Percentiles rank a stretch among this genome's conserved stretches.
Evolutionary conservation across 92 coral and sea anemone species (phyloP).

Genomic region (Blastomussa wellsi): DNA sequence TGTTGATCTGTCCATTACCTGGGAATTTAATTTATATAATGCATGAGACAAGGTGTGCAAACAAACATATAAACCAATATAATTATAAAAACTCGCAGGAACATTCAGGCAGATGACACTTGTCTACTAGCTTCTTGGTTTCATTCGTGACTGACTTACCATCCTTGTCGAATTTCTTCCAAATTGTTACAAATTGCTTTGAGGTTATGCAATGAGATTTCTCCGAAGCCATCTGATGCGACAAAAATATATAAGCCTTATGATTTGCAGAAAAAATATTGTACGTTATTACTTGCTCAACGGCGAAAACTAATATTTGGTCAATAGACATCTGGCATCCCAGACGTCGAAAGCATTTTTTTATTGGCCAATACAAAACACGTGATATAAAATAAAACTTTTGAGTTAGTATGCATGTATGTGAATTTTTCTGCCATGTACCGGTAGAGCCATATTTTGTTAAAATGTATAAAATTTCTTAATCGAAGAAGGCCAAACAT

Average conservation of each 20-base stretch:
- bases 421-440: background rate
- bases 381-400: background rate
- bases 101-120: slow-evolving; percentile 13
- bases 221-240: slow-evolving; percentile 17
- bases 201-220: background rate
- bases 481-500: background rate
- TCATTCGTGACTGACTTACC: slow-evolving; percentile 6
- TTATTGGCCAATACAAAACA: slow-evolving; percentile 12
- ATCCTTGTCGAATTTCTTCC: slow-evolving; percentile 32
- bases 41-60: background rate
- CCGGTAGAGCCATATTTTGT: background rate
- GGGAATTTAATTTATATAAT: background rate
- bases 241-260: background rate
- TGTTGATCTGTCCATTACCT: slow-evolving; percentile 25
- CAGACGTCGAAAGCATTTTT: background rate
- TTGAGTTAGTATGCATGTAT: background rate
- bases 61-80: background rate
- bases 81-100: background rate
- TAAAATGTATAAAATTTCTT: background rate
- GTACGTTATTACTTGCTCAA: background rate
- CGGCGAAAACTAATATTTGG: background rate
- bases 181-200: slow-evolving; percentile 21
- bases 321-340: background rate
- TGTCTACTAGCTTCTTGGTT: background rate
- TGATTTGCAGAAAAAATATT: background rate